A percentile compares a stretch with the other conserved stretches of the same genome.
Conservation (phyloP, 1,140 invertebrate genomes). For the Calephelis nemesis region DNA sequence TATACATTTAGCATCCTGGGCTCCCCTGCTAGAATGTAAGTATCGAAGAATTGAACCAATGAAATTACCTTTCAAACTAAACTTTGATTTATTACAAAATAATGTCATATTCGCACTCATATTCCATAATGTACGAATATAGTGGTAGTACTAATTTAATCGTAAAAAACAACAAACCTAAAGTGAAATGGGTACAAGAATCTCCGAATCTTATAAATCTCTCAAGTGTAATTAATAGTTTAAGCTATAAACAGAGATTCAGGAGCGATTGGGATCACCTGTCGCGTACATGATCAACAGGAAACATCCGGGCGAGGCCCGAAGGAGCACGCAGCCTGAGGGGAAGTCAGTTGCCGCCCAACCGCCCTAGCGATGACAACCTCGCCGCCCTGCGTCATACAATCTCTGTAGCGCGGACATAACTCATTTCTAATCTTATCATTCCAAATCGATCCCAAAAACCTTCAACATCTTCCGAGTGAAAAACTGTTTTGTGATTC, state of each 20-base stretch:
- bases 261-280: slow-evolving; percentile 59
- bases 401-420: slow-evolving; percentile 29
- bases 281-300: slow-evolving; percentile 73
- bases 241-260: slow-evolving; percentile 28
- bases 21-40: too few species aligned
- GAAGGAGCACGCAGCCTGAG: slow-evolving; percentile 54
- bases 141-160: too few species aligned
- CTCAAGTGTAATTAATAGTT: slow-evolving; percentile 25
- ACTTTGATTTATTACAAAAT: too few species aligned
- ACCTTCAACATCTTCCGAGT: slow-evolving; percentile 1
- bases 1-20: too few species aligned
- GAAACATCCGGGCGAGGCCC: slow-evolving; percentile 69
- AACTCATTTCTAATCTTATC: slow-evolving; percentile 37
- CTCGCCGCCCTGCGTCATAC: slow-evolving; percentile 33
- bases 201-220: neutral
- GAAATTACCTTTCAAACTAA: too few species aligned
- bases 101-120: too few species aligned
- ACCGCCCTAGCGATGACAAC: slow-evolving; percentile 56
- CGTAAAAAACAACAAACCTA: too few species aligned
- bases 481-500: slow-evolving; percentile 9
- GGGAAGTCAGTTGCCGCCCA: slow-evolving; percentile 72
- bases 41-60: too few species aligned
- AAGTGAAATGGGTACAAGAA: too few species aligned
- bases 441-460: slow-evolving; percentile 31
- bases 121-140: too few species aligned